These are phyloP conservation scores for Sarcoramphus papa DNA, from an alignment of 2,797 vertebrate species.

Conservation along the genomic window DNA sequence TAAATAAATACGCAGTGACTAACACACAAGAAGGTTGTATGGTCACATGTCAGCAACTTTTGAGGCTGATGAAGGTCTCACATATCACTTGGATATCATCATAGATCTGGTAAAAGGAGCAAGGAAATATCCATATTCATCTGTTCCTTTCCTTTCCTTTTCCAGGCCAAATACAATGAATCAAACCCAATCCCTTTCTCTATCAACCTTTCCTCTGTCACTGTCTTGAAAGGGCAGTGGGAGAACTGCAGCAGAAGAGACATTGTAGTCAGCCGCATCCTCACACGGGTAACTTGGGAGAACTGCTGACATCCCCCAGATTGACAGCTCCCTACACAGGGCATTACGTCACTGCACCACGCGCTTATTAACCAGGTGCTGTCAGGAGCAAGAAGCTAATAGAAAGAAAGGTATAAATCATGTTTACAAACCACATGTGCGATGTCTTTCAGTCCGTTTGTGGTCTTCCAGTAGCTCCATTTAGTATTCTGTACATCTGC, in stretches of 20 bases:
- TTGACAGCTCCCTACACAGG: background rate
- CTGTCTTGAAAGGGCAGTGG: background rate
- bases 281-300: background rate
- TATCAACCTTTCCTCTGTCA: background rate
- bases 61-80: background rate
- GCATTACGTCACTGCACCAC: background rate
- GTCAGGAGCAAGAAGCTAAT: background rate
- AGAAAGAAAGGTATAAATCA: background rate
- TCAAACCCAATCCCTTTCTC: background rate
- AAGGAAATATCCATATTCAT: background rate
- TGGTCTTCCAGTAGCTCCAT: conserved; percentile 53
- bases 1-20: background rate
- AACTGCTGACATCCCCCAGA: background rate
- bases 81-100: background rate
- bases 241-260: background rate
- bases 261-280: background rate
- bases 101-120: background rate
- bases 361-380: background rate
- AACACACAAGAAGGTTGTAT: background rate
- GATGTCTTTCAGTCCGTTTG: conserved; percentile 51
- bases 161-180: background rate
- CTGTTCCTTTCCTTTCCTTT: background rate
- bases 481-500: conserved; percentile 74
- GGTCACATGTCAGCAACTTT: background rate
- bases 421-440: conserved; percentile 59